These are phyloP conservation scores for Ataeniobius toweri DNA, from an alignment of 2,797 vertebrate species.

Conservation along the genomic window DNA sequence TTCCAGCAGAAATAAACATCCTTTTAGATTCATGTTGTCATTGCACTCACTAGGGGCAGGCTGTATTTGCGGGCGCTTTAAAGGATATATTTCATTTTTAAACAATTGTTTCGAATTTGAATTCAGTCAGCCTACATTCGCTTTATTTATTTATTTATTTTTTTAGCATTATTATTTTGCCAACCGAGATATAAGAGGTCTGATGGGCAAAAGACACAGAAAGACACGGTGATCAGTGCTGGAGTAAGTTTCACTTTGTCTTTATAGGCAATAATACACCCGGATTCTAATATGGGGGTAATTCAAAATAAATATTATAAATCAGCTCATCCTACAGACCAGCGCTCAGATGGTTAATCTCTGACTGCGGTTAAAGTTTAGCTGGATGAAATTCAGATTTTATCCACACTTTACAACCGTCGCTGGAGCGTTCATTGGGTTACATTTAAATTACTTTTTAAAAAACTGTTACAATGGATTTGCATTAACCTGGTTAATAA, in stretches of 20 bases:
- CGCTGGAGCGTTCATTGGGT: not conserved
- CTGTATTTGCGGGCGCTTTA: not conserved
- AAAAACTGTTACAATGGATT: not conserved
- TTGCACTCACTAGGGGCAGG: not conserved
- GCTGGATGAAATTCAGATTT: constrained; percentile 40
- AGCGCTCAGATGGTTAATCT: constrained; percentile 15
- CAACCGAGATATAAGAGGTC: constrained; percentile 29
- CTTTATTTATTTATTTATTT: not conserved
- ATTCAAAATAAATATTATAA: not conserved
- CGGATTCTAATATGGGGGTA: not conserved
- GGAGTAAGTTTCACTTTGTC: constrained; percentile 1
- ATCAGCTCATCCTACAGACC: constrained; percentile 1
- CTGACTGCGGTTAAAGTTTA: constrained; percentile 29
- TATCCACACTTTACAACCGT: not conserved
- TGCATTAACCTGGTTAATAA: too few species aligned
- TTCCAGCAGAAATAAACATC: not conserved
- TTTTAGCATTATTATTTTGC: not conserved
- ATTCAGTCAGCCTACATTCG: not conserved
- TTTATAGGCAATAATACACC: not conserved
- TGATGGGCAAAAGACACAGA: constrained; percentile 27
- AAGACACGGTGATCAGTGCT: not conserved
- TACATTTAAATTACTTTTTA: too few species aligned
- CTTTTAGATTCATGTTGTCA: not conserved
- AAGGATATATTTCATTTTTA: not conserved
- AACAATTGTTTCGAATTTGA: not conserved